Evolutionary conservation across 2,797 vertebrate genomes (phyloP), one percentile per base, ranked within the genome.

Genomic region (Valencia hispanica): DNA sequence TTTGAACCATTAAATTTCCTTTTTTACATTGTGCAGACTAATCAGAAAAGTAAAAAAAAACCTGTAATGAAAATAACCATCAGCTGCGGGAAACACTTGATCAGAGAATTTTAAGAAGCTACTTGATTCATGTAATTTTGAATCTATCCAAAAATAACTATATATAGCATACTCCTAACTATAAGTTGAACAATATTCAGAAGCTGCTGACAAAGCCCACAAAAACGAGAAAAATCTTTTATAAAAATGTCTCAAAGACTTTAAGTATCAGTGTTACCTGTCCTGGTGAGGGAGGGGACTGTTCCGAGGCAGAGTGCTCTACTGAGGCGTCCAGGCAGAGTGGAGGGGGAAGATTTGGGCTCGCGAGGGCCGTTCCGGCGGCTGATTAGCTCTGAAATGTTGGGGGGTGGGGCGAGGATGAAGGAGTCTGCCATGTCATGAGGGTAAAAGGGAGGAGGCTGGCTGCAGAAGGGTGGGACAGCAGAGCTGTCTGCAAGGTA

Each of bases 221-320:
- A 2, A 45, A 45, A 45, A 45, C 12, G 12, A 18, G 10, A 34
- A 61, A 32, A 32, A 18, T n/a, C 2, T 2, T 9, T 6, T 51
- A 25, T 17, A n/a, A 32, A 59, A 36, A 1, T 0, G 34, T 39
- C 34, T 34, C 8, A 34, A 3, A 61, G 34, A 34, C 0, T 63
- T 39, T 9, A 20, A 12, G 14, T 27, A 5, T 43, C 0, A 2
- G 1, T 0, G n/a, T 94, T 93, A 99, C 98, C 97, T 90, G 97
- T 92, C 70, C 96, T 93, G 27, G 94, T 95, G 77, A 99, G 93
- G 25, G 97, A 94, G 32, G 97, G 98, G 4, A 96, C 97, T 57
- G 98, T 99, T 53, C 98, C 98, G 66, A 99, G 94, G 0, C 96
- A 96, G 1, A 99, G 97, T 0, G 97, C 98, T 82, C 96, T 92